Evolutionary conservation across 2,888 invertebrate species (phyloP).

Genomic region (Campopleginae sp.): DNA sequence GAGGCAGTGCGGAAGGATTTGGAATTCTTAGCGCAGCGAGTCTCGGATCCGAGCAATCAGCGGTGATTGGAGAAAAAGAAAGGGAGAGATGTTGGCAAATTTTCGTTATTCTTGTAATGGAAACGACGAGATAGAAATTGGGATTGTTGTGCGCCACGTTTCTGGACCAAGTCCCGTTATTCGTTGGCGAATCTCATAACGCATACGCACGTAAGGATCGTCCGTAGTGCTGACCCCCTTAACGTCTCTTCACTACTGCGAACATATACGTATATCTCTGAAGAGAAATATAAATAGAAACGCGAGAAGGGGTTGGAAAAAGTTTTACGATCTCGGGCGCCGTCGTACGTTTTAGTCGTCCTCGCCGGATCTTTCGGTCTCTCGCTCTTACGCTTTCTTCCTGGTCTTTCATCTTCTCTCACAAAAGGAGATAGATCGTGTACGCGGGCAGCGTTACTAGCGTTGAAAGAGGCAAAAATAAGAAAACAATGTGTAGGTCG

Average conservation of each 20-base stretch:
- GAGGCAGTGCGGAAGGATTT: slow-evolving; percentile 5
- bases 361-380: slow-evolving; percentile 35
- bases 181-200: slow-evolving; percentile 14
- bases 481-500: slow-evolving; percentile 38
- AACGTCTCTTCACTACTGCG: slow-evolving; percentile 11
- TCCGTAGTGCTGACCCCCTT: slow-evolving; percentile 58
- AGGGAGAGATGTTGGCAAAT: not conserved
- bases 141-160: slow-evolving; percentile 53
- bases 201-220: slow-evolving; percentile 33
- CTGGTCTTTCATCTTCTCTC: not conserved
- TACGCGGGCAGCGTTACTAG: slow-evolving; percentile 24
- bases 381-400: slow-evolving; percentile 9
- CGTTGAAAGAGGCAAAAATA: slow-evolving; percentile 9
- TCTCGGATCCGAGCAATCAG: slow-evolving; percentile 7
- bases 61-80: slow-evolving; percentile 17
- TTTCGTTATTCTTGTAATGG: slow-evolving; percentile 29
- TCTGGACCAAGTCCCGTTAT: slow-evolving; percentile 8
- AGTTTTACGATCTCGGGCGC: slow-evolving; percentile 64
- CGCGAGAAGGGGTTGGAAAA: slow-evolving; percentile 33
- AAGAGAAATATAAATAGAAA: slow-evolving; percentile 10
- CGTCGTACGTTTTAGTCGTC: slow-evolving; percentile 57
- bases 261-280: not conserved
- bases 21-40: slow-evolving; percentile 13
- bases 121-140: slow-evolving; percentile 27
- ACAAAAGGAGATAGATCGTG: slow-evolving; percentile 40